Conservation (phyloP, 2,888 invertebrate genomes). For the Coronaproctus castanopsis region DNA sequence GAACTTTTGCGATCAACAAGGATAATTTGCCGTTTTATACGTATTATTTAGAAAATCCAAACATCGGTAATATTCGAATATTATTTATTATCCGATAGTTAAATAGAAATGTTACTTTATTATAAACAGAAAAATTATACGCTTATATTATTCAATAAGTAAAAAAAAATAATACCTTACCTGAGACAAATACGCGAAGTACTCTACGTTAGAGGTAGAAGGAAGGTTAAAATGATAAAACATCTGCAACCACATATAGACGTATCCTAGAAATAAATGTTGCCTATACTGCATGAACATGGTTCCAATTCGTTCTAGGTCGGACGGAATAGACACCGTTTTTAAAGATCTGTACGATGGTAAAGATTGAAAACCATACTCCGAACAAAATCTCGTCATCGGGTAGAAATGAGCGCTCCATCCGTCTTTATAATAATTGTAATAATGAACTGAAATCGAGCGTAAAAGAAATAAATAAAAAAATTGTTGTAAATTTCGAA, state of each 20-base stretch:
- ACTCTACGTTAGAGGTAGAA: slow-evolving; percentile 36
- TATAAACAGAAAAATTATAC: too few species aligned
- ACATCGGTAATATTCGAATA: too few species aligned
- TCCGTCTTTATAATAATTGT: slow-evolving; percentile 59
- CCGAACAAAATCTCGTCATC: slow-evolving; percentile 72
- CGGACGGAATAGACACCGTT: slow-evolving; percentile 34
- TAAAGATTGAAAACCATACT: slow-evolving; percentile 85
- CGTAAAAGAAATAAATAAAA: too few species aligned
- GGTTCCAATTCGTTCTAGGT: slow-evolving; percentile 33
- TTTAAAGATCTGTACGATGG: slow-evolving; percentile 50
- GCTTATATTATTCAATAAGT: too few species aligned
- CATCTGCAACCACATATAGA: slow-evolving; percentile 40
- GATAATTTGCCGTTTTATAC: too few species aligned
- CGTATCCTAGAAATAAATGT: slow-evolving; percentile 58
- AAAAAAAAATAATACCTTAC: too few species aligned
- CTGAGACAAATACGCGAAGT: slow-evolving; percentile 68
- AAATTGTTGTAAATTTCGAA: too few species aligned
- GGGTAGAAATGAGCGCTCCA: slow-evolving; percentile 64
- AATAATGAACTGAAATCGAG: slow-evolving; percentile 63
- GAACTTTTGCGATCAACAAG: too few species aligned
- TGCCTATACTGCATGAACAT: slow-evolving; percentile 57
- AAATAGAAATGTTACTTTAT: too few species aligned
- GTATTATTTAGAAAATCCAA: too few species aligned
- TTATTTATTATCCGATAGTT: too few species aligned
- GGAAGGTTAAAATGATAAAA: slow-evolving; percentile 41